phyloP scores from a whole-genome alignment of 2,797 vertebrate genomes.

The Spinus olivaceus region DNA sequence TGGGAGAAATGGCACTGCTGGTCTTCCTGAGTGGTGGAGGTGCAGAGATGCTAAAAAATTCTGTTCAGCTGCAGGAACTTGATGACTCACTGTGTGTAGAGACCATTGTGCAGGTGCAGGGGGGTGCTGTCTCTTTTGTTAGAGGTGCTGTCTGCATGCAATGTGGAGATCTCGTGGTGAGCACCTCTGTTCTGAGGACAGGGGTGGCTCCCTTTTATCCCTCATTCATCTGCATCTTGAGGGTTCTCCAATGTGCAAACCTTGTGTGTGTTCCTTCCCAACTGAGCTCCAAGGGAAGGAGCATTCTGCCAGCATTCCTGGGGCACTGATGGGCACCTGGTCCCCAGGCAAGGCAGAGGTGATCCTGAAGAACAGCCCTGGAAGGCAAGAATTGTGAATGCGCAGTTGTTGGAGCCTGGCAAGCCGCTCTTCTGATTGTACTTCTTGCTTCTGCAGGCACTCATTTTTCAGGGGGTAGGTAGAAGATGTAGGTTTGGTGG shows the following conservation, averaged over 20 bases:
- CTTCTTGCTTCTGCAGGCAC: background rate
- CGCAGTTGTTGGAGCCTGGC: background rate
- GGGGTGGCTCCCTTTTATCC: background rate
- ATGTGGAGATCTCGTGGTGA: rapidly evolving
- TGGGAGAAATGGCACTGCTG: background rate
- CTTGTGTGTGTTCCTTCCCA: background rate
- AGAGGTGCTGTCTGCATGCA: background rate
- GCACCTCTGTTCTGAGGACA: background rate
- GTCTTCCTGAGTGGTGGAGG: background rate
- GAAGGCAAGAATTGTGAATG: background rate
- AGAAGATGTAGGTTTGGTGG: background rate
- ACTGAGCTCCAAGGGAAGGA: background rate
- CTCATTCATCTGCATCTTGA: rapidly evolving
- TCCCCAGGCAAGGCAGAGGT: background rate
- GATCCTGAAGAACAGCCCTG: background rate
- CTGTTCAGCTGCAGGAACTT: background rate
- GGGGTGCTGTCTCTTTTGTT: background rate
- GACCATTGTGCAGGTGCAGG: background rate
- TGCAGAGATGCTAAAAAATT: background rate
- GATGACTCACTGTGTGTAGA: background rate
- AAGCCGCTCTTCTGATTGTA: rapidly evolving
- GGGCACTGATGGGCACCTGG: background rate
- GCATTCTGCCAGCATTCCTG: background rate
- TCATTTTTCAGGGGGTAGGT: background rate
- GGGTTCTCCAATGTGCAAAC: background rate